A percentile compares a stretch with the other conserved stretches of the same genome.
Evolutionary conservation across 2,888 invertebrate genomes (phyloP).

Genomic region (Scotopteryx bipunctaria): DNA sequence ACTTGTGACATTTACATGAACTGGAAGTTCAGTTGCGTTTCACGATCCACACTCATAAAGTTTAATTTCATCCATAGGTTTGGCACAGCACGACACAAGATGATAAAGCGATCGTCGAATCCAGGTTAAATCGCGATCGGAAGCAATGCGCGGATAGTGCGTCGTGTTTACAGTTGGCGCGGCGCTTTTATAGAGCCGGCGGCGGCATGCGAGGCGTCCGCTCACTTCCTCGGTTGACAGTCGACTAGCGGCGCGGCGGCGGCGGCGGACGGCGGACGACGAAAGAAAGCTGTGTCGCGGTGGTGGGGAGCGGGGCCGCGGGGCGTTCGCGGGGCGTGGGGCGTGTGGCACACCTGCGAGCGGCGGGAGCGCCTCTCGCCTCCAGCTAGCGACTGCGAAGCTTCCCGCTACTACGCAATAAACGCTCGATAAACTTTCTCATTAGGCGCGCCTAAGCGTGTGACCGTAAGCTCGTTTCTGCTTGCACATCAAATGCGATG

Average conservation of each 20-base stretch:
- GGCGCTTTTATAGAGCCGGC: slow-evolving; percentile 53
- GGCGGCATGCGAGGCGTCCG: slow-evolving; percentile 46
- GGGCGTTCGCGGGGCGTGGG: slow-evolving; percentile 49
- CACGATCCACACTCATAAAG: slow-evolving; percentile 57
- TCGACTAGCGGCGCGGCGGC: slow-evolving; percentile 65
- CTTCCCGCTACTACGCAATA: slow-evolving; percentile 82
- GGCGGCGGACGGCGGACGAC: slow-evolving; percentile 27
- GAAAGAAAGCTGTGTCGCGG: slow-evolving; percentile 62
- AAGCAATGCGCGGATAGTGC: slow-evolving; percentile 71
- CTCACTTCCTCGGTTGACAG: slow-evolving; percentile 71
- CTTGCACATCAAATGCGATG: slow-evolving; percentile 71
- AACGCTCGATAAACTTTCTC: slow-evolving; percentile 84
- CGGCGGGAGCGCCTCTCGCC: slow-evolving; percentile 65
- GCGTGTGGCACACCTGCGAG: slow-evolving; percentile 73
- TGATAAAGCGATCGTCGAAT: slow-evolving; percentile 58
- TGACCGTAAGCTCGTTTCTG: slow-evolving; percentile 79
- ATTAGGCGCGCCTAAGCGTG: slow-evolving; percentile 82
- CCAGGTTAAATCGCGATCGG: slow-evolving; percentile 73
- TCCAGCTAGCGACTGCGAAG: slow-evolving; percentile 66
- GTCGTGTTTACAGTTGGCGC: slow-evolving; percentile 81
- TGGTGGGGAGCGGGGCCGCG: slow-evolving; percentile 49
- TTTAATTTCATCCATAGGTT: slow-evolving; percentile 62
- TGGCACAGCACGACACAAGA: slow-evolving; percentile 77
- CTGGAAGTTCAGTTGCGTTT: slow-evolving; percentile 64
- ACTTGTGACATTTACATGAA: slow-evolving; percentile 73